Base-by-base conservation (phyloP, 1,140 invertebrate genomes). In the Phocides pigmalion region DNA sequence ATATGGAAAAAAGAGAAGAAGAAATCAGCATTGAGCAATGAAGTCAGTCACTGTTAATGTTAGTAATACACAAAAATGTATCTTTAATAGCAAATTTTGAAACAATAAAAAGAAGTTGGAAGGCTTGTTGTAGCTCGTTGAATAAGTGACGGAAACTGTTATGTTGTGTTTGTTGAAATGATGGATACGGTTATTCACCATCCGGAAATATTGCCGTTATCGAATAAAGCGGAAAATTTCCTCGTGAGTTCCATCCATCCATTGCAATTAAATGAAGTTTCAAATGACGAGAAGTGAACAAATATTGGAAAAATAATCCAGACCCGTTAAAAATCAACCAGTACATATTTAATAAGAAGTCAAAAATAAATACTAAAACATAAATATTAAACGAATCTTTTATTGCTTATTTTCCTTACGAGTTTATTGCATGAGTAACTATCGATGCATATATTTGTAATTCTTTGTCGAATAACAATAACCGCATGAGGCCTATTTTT, bases 401-500 rank as follows among this genome's bases (percentile, higher is more conserved):
- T 49, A 44, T 28, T 28, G n/a, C 5, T 49, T 28, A 49, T 49
- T 49, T 15, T 28, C 46, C 12, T 4, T 28, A 15, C 16, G 6
- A 28, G 5, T 49, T 28, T 35, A 35, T 47, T 47, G 15, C 15
- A 32, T 58, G 25, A 32, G 15, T 59, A 22, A 47, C 42, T 47
- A 19, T 59, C 11, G 2, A 17, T 59, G 25, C 41, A 59, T 35
- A 59, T 37, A 14, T 47, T 59, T 37, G n/a, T 46, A 22, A 47
- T 59, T 59, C 56, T 47, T 47, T 59, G 25, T 35, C 56, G 42
- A 47, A 59, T 59, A 37, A 59, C 56, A 69, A 68, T 74, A 66
- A 69, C 64, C 44, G 73, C 72, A 71, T 64, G 74, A 66, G 66
- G 39, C 69, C 70, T 87, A 87, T 87, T 82, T 87, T 79, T 87